phyloP scores from a whole-genome alignment of 2,888 invertebrate species.

The Sinohyriopsis cumingii region DNA sequence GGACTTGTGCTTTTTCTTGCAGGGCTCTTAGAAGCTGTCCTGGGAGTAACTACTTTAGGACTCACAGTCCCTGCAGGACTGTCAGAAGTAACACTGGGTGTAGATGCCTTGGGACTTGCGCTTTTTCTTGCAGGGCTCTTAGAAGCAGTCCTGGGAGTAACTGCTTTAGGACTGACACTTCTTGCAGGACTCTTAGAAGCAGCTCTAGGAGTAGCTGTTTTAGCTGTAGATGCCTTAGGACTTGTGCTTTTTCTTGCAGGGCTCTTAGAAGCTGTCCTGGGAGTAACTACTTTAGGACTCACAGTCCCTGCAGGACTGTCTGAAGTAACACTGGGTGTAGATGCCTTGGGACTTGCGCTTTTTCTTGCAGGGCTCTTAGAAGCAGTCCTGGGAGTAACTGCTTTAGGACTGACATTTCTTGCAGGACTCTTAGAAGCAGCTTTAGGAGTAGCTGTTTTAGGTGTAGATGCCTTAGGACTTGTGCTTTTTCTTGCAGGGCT shows the following conservation, averaged over 20 bases:
- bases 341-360: not conserved
- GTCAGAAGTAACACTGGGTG: constrained; percentile 2
- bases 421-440: not conserved
- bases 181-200: constrained; percentile 13
- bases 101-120: constrained; percentile 9
- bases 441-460: constrained; percentile 7
- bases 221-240: not conserved
- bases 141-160: constrained; percentile 7
- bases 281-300: constrained; percentile 1
- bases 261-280: not conserved
- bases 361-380: constrained; percentile 2
- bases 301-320: constrained; percentile 1
- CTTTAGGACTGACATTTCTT: constrained; percentile 1
- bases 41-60: not conserved
- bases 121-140: not conserved
- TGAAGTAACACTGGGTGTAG: constrained; percentile 1
- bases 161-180: constrained; percentile 13
- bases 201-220: constrained; percentile 11
- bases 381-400: constrained; percentile 7
- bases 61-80: too few species aligned
- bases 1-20: too few species aligned
- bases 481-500: constrained; percentile 1
- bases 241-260: too few species aligned
- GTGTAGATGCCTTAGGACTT: constrained; percentile 8
- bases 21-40: not conserved